Conservation (phyloP, 1,140 invertebrate genomes). For the Antheraea pernyi region DNA sequence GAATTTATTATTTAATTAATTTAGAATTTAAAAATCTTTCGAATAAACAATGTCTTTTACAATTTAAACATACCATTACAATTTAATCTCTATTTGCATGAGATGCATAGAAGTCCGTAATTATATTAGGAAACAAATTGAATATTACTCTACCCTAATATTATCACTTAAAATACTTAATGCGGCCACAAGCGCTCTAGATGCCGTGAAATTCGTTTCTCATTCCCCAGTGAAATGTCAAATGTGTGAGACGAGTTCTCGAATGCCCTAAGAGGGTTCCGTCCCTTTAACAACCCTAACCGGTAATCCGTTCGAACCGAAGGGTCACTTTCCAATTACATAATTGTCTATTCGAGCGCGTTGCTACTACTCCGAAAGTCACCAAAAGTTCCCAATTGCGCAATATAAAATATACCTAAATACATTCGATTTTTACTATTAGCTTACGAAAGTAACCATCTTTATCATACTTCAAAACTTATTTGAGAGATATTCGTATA, state of each 20-base stretch:
- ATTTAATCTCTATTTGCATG: neutral
- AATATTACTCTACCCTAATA: constrained; percentile 12
- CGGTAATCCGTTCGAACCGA: constrained; percentile 52
- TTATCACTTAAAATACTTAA: constrained; percentile 38
- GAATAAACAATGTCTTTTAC: too few relatives aligned
- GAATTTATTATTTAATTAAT: too few relatives aligned
- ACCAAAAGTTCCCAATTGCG: constrained; percentile 15
- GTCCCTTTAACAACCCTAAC: constrained; percentile 42
- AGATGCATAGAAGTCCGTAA: neutral
- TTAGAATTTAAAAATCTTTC: too few relatives aligned
- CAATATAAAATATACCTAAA: neutral
- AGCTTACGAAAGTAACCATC: neutral
- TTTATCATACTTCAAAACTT: too few relatives aligned
- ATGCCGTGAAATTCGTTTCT: constrained; percentile 40
- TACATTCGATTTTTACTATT: neutral
- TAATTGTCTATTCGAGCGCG: constrained; percentile 44
- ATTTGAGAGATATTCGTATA: too few relatives aligned
- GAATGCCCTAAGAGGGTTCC: constrained; percentile 18
- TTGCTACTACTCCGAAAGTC: constrained; percentile 32
- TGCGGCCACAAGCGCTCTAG: constrained; percentile 29
- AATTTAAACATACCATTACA: too few relatives aligned
- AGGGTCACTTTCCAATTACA: constrained; percentile 58
- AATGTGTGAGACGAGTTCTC: constrained; percentile 25
- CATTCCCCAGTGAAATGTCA: constrained; percentile 40
- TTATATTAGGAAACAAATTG: neutral